Evolutionary conservation across 2,888 invertebrate genomes (phyloP).

Genomic region (Brenthis hecate): DNA sequence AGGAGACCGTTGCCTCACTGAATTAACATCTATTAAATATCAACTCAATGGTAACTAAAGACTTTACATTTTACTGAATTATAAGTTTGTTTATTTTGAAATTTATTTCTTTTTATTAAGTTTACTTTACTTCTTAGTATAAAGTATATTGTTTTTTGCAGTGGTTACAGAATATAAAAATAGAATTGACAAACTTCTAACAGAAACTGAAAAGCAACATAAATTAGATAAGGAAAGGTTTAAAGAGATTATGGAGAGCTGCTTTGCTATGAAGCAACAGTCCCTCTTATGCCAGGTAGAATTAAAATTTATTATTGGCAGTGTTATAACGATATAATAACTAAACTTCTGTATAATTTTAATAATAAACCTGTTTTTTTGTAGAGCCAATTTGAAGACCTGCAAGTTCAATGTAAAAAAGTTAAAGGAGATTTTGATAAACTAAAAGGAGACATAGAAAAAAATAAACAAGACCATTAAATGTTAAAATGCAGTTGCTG

Average conservation of each 20-base stretch:
- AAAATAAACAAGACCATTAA: conserved; percentile 39
- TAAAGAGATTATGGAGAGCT: conserved; percentile 69
- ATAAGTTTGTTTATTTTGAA: no score
- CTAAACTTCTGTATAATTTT: no score
- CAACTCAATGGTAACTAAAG: conserved; percentile 59
- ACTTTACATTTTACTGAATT: no score
- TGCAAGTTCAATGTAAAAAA: conserved; percentile 65
- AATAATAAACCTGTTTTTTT: conserved; percentile 40
- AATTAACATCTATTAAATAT: conserved; percentile 65
- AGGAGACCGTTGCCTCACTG: conserved; percentile 62
- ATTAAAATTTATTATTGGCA: not conserved
- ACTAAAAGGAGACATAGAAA: conserved; percentile 46
- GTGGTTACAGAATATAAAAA: conserved; percentile 72
- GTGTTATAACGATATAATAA: no score
- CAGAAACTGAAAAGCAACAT: conserved; percentile 61
- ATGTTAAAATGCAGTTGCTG: no score
- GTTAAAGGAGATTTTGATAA: conserved; percentile 58
- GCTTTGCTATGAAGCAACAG: conserved; percentile 70
- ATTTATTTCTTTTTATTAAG: no score
- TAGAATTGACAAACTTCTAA: conserved; percentile 64
- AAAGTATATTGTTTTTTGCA: conserved; percentile 45
- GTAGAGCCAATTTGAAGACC: conserved; percentile 72
- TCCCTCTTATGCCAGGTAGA: conserved; percentile 64
- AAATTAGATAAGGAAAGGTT: conserved; percentile 60
- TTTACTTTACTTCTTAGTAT: not conserved